phyloP scores from a whole-genome alignment of 2,888 invertebrate genomes.

The Cantharis rufa region DNA sequence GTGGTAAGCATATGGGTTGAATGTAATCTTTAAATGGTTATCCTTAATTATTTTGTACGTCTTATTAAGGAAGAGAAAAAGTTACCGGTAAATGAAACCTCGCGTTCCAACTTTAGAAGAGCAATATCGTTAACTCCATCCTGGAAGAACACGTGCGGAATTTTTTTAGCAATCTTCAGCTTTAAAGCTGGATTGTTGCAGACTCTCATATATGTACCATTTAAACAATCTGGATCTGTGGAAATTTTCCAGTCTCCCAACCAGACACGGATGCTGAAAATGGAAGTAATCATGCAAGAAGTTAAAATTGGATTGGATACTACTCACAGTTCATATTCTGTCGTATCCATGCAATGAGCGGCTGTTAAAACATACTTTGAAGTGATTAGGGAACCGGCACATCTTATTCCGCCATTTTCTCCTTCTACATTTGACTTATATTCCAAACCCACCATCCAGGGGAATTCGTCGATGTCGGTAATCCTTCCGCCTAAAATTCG shows the following conservation, averaged over 20 bases:
- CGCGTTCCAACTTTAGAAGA: slow-evolving; percentile 56
- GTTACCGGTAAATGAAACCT: too few relatives aligned
- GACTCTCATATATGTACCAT: neutral
- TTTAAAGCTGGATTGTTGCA: slow-evolving; percentile 49
- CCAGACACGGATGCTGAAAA: slow-evolving; percentile 43
- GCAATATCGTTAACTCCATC: slow-evolving; percentile 50
- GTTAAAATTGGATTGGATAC: neutral
- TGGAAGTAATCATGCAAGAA: neutral
- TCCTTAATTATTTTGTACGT: too few relatives aligned
- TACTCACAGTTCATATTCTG: neutral
- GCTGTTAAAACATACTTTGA: slow-evolving; percentile 55
- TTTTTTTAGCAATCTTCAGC: slow-evolving; percentile 50
- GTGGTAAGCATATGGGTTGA: slow-evolving; percentile 11
- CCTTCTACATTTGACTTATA: slow-evolving; percentile 40
- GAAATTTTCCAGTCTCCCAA: slow-evolving; percentile 59
- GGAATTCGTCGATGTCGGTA: slow-evolving; percentile 53
- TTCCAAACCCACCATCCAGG: slow-evolving; percentile 54
- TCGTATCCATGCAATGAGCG: slow-evolving; percentile 47
- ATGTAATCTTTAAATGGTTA: slow-evolving; percentile 2
- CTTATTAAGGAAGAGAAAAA: too few relatives aligned
- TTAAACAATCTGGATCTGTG: slow-evolving; percentile 54
- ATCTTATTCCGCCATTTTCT: slow-evolving; percentile 30
- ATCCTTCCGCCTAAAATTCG: slow-evolving; percentile 39
- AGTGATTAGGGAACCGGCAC: slow-evolving; percentile 56
- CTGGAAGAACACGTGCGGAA: slow-evolving; percentile 47